Percentiles rank a stretch among this genome's conserved stretches.
These are phyloP conservation scores for Pocota personata DNA, from an alignment of 2,888 invertebrate genomes.

Conservation along the genomic window DNA sequence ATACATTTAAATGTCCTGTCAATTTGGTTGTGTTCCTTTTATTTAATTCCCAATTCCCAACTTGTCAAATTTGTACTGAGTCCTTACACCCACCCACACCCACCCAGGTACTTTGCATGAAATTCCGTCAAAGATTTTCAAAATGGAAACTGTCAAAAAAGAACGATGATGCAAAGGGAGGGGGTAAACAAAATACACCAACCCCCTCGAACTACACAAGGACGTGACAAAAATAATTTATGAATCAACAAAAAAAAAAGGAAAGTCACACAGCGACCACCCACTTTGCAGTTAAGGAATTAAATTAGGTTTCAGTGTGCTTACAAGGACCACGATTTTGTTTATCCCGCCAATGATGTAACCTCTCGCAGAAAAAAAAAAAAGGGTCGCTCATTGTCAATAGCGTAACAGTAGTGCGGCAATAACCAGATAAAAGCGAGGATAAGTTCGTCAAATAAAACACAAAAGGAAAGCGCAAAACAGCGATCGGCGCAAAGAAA, in stretches of 20 bases:
- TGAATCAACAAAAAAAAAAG: conserved; percentile 52
- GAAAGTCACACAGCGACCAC: background rate
- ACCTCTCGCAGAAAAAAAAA: background rate
- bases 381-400: conserved; percentile 47
- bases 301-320: conserved; percentile 65
- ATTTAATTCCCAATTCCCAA: conserved; percentile 65
- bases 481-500: conserved; percentile 7
- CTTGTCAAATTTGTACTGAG: conserved; percentile 64
- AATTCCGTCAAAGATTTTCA: conserved; percentile 47
- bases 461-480: conserved; percentile 2
- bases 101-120: conserved; percentile 49
- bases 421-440: conserved; percentile 53
- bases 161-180: background rate
- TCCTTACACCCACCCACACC: background rate
- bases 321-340: conserved; percentile 47
- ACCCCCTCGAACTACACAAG: conserved; percentile 15
- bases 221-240: conserved; percentile 69
- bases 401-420: conserved; percentile 10
- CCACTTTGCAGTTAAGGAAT: conserved; percentile 51
- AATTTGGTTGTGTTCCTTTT: conserved; percentile 59
- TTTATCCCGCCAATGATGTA: conserved; percentile 61
- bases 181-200: background rate
- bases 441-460: conserved; percentile 58
- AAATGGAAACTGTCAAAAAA: conserved; percentile 54
- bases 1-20: conserved; percentile 67